Conservation (phyloP, 2,888 invertebrate genomes). For the Drosophila villosipedis region DNA sequence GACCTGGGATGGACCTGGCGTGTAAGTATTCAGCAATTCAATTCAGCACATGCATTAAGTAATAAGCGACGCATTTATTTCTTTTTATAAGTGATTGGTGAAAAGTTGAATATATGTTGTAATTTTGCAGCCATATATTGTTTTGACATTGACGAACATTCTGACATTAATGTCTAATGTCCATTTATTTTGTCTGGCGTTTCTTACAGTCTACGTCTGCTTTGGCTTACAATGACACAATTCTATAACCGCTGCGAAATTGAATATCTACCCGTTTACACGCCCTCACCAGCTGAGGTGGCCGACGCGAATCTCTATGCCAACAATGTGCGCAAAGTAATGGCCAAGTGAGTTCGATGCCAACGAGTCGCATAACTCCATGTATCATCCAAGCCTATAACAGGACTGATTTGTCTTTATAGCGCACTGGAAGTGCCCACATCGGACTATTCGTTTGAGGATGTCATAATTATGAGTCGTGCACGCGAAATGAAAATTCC, state of each 20-base stretch:
- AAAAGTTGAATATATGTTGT: neutral
- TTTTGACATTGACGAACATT: neutral
- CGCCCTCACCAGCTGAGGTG: constrained; percentile 94
- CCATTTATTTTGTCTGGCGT: neutral
- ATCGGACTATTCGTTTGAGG: constrained; percentile 96
- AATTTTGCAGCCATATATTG: neutral
- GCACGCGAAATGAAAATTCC: constrained; percentile 94
- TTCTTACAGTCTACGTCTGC: constrained; percentile 89
- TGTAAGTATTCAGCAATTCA: constrained; percentile 93
- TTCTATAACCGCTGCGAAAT: constrained; percentile 95
- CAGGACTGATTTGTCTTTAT: neutral
- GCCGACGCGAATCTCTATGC: constrained; percentile 95
- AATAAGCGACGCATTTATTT: neutral
- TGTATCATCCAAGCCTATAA: neutral
- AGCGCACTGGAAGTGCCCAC: constrained; percentile 94
- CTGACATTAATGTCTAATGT: neutral
- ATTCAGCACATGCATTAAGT: neutral
- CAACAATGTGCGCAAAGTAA: constrained; percentile 94
- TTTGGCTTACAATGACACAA: constrained; percentile 96
- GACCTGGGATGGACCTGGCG: constrained; percentile 98
- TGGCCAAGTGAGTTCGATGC: constrained; percentile 91
- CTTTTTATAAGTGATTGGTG: neutral
- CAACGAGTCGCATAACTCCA: neutral
- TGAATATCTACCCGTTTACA: constrained; percentile 96
- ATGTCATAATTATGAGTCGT: constrained; percentile 93